Base-by-base conservation (phyloP, 1,140 invertebrate genomes). In the Aphelinus atriplicis region DNA sequence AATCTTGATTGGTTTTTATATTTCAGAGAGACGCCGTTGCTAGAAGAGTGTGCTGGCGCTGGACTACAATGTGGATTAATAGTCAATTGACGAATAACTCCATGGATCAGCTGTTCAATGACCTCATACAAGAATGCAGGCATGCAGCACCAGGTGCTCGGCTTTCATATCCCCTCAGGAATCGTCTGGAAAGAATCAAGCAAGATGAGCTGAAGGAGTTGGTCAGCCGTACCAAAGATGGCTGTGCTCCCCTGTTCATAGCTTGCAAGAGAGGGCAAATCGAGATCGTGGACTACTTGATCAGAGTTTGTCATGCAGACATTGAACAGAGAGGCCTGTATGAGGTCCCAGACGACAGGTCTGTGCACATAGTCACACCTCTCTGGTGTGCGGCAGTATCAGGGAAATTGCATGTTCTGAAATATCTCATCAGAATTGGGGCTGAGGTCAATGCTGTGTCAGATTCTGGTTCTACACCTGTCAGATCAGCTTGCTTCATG, bases 341-440 rank as follows among this genome's bases (percentile, higher is more conserved):
- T 81, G 93, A 94, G 86, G 92, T 92, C 6, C 90, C 90, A 1
- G 91, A 93, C 80, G 92, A 93, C 78, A 89, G 91, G 78, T 92
- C 94, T 51, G 91, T 93, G 45, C 95, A 97, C 87, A 91, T 90
- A 80, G 95, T 96, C 0, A 96, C 96, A 1, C 95, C 96, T 9
- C 86, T 98, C n/a, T 97, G 95, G 96, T 96, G 95, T 88, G 95
- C 96, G 9, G 93, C 96, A 4, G 96, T 97, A 4, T 93, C 94
- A n/a, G 95, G 95, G 10, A 92, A 93, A 78, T 81, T 97, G 9
- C 88, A 90, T 60, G 93, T 96, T 71, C 92, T 97, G 42, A 92
- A 93, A 81, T 92, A 92, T 84, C 88, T 98, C 46, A 90, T 96
- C 4, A 88, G 92, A 47, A 90, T 95, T 81, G 95, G 95, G 61